A percentile compares a stretch with the other conserved stretches of the same genome.
Conservation (phyloP, 2,797 vertebrate genomes). For the Corythornis leucogaster region DNA sequence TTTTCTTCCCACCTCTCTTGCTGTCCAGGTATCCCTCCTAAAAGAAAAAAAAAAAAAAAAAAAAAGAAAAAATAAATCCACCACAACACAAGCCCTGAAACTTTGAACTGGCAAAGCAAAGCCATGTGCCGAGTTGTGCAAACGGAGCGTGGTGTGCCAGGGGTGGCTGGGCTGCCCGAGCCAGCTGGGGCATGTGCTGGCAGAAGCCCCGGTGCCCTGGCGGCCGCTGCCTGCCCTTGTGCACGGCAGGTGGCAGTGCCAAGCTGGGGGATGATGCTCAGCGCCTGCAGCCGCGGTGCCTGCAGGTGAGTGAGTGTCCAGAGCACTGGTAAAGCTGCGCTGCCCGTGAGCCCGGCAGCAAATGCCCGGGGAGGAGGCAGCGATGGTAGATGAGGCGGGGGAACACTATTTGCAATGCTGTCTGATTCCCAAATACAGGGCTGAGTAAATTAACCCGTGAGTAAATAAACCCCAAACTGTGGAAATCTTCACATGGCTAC, state of each 20-base stretch:
- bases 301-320: background rate
- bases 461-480: conserved; percentile 48
- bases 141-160: background rate
- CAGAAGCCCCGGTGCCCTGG: background rate
- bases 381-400: background rate
- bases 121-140: background rate
- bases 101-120: conserved; percentile 13
- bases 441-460: conserved; percentile 37
- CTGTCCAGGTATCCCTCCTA: background rate
- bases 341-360: background rate
- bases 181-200: background rate
- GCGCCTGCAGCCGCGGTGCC: background rate
- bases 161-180: background rate
- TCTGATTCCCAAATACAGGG: background rate
- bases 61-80: no score
- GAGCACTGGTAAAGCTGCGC: background rate
- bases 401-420: background rate
- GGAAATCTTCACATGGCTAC: conserved; percentile 35
- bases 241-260: accelerated
- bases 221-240: background rate
- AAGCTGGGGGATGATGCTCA: background rate
- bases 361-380: background rate
- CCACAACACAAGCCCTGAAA: background rate
- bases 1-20: background rate
- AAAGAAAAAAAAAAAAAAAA: background rate